Base-by-base conservation (phyloP, 2,888 invertebrate species). In the Agrotis ipsilon region DNA sequence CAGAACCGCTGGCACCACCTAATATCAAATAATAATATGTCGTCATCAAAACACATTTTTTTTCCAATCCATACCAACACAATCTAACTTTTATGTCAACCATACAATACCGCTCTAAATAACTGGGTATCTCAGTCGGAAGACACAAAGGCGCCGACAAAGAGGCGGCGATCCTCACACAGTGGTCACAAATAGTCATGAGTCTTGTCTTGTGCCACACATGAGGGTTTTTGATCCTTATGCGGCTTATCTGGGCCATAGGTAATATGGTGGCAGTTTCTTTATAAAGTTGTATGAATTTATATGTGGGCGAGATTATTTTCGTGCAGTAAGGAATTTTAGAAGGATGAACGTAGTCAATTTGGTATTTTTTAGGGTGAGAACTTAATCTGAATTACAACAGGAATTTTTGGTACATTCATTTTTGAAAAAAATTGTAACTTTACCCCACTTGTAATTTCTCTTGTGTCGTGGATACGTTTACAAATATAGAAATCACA, bases 131-230 rank as follows among this genome's bases (percentile, higher is more conserved):
- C 74, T 67, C 57, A 61, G 74, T 73, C 71, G 78, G 67, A 76
- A 69, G 78, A 79, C 81, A 82, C 83, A 86, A 86, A 84, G 81
- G 71, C 49, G 84, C 89, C 89, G 89, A 85, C 82, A 81, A 82
- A 82, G 83, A 75, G 79, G 81, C 82, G 83, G 86, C 73, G 79
- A 76, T 80, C 83, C 81, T 81, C 81, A 84, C 80, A 86, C 85
- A 86, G 80, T 76, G 75, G 80, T 78, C 82, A 78, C 81, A 78
- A 75, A 75, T 60, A 75, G 57, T 63, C 75, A 46, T 76, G 48
- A 19, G 24, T 39, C 24, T 43, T 45, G 51, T n/a, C 39, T 49
- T 57, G 14, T 27, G 19, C 21, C 45, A 78, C 82, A 85, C 82
- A 85, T 88, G 88, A 89, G 88, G 72, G 63, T 66, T 52, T n/a